Percentiles rank a stretch among this genome's conserved stretches.
Conservation (phyloP, 2,888 invertebrate genomes). For the Drosophila kanekoi region DNA sequence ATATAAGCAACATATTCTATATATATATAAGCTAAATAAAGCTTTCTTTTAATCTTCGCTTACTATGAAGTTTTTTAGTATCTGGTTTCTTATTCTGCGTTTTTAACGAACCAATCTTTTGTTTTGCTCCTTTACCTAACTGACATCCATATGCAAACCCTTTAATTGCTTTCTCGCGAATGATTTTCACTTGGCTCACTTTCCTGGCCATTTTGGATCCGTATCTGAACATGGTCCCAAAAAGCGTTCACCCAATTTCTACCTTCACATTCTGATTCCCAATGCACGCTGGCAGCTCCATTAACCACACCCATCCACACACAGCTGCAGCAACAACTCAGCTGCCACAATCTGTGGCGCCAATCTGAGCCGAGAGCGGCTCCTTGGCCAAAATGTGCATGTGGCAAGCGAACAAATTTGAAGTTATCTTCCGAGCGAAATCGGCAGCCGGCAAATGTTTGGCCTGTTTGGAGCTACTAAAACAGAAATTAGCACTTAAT, state of each 20-base stretch:
- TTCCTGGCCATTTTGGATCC: background rate
- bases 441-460: constrained; percentile 42
- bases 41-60: too few relatives aligned
- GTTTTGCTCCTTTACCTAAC: background rate
- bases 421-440: constrained; percentile 51
- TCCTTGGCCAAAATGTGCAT: constrained; percentile 15
- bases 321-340: background rate
- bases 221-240: background rate
- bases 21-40: too few relatives aligned
- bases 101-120: background rate
- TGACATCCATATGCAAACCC: background rate
- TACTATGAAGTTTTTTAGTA: too few relatives aligned
- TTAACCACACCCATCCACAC: constrained; percentile 18
- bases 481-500: constrained; percentile 80
- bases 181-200: background rate
- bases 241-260: background rate
- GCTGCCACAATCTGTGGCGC: constrained; percentile 41
- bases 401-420: constrained; percentile 43
- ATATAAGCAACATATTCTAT: too few relatives aligned
- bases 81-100: too few relatives aligned
- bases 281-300: background rate
- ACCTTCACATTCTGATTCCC: background rate
- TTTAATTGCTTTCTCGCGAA: background rate
- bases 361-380: constrained; percentile 38
- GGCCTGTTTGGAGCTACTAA: constrained; percentile 45